phyloP scores from a whole-genome alignment of 2,113 vertebrate species.

The Podiceps cristatus region DNA sequence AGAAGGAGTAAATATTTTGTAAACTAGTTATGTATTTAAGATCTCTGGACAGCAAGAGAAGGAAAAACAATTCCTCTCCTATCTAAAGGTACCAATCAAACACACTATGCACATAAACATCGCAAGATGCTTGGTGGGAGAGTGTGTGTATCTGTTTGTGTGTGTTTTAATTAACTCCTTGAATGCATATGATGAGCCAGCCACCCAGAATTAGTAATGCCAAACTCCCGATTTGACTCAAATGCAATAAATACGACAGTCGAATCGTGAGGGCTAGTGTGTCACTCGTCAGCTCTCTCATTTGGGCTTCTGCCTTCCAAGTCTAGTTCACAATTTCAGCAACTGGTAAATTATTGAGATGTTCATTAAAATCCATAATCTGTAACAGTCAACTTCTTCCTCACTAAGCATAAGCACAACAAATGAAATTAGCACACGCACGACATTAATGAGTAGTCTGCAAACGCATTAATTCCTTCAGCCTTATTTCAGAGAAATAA shows the following conservation, averaged over 20 bases:
- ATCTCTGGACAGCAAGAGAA: constrained; percentile 45
- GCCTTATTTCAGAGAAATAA: constrained; percentile 10
- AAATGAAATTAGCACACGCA: constrained; percentile 22
- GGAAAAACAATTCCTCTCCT: constrained; percentile 38
- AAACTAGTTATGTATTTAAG: constrained; percentile 53
- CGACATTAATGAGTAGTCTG: not conserved
- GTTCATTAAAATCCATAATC: constrained; percentile 61
- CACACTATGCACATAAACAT: constrained; percentile 45
- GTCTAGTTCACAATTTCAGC: constrained; percentile 10
- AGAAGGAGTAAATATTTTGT: constrained; percentile 68
- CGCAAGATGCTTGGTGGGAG: constrained; percentile 53
- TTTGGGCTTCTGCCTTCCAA: constrained; percentile 19
- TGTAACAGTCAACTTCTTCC: constrained; percentile 21
- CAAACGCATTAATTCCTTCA: not conserved
- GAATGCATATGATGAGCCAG: constrained; percentile 53
- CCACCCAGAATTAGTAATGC: constrained; percentile 70
- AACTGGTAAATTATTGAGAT: constrained; percentile 53
- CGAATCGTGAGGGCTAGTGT: constrained; percentile 22
- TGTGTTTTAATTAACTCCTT: constrained; percentile 74
- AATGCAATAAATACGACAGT: constrained; percentile 54
- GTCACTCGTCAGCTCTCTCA: constrained; percentile 26
- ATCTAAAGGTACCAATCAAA: constrained; percentile 58
- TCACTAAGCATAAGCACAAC: not conserved
- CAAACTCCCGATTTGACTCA: constrained; percentile 67
- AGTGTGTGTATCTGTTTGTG: constrained; percentile 56